Evolutionary conservation across 2,113 vertebrate species (phyloP).

Genomic region (Zootoca vivipara): DNA sequence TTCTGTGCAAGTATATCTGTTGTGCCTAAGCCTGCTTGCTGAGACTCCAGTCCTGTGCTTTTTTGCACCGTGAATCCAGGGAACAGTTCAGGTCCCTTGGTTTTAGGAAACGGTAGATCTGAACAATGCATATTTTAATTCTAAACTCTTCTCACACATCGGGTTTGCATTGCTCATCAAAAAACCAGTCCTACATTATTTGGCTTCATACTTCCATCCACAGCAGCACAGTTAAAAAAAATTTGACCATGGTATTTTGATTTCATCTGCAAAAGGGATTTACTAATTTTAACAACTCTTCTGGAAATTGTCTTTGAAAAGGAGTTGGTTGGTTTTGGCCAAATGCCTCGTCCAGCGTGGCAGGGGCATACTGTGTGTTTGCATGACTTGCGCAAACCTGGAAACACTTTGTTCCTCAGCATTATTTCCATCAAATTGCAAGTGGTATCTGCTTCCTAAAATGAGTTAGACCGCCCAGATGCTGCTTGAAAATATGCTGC

Average conservation of each 20-base stretch:
- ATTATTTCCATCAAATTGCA: constrained; percentile 1
- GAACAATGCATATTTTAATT: not conserved
- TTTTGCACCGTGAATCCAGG: not conserved
- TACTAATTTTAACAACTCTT: constrained; percentile 33
- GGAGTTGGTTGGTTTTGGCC: constrained; percentile 23
- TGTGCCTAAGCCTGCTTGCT: not conserved
- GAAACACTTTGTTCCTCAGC: constrained; percentile 42
- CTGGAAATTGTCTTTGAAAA: constrained; percentile 15
- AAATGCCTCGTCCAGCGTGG: constrained; percentile 1
- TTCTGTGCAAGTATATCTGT: not conserved
- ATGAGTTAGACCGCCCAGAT: constrained; percentile 2
- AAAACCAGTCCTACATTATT: not conserved
- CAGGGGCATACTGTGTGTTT: constrained; percentile 46
- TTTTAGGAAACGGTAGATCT: not conserved
- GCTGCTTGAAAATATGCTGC: constrained; percentile 7
- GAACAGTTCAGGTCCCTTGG: not conserved
- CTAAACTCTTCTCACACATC: not conserved
- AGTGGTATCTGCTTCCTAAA: constrained; percentile 22
- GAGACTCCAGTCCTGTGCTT: not conserved
- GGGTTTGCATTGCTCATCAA: not conserved
- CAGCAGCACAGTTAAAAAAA: not conserved
- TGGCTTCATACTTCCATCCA: not conserved
- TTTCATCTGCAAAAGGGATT: constrained; percentile 32
- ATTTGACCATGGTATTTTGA: constrained; percentile 15
- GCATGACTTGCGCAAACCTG: constrained; percentile 32